phyloP scores from a whole-genome alignment of 2,797 vertebrate species.

The Parauchenoglanis punctatus region DNA sequence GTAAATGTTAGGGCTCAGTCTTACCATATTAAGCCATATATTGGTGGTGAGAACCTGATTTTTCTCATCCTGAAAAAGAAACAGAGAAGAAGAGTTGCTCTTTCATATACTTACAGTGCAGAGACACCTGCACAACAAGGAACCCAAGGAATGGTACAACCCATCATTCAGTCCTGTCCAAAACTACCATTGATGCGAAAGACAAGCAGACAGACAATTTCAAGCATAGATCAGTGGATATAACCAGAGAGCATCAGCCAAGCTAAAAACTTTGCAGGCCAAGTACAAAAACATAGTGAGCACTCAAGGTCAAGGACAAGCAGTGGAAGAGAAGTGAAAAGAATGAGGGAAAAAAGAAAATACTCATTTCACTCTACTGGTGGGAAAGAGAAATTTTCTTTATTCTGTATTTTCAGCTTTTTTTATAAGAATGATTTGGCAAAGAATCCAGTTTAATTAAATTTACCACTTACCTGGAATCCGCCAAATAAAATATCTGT shows the following conservation, averaged over 20 bases:
- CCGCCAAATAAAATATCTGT: not conserved
- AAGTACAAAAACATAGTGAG: not conserved
- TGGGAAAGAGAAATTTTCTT: too few species aligned
- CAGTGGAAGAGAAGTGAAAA: not conserved
- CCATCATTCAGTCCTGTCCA: not conserved
- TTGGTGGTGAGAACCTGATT: slow-evolving; percentile 82
- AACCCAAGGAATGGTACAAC: not conserved
- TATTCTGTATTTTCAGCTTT: not conserved
- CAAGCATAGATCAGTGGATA: not conserved
- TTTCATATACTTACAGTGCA: not conserved
- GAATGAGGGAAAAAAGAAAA: not conserved
- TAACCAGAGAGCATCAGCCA: not conserved
- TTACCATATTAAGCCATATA: slow-evolving; percentile 83
- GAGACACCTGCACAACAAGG: not conserved
- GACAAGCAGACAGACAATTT: not conserved
- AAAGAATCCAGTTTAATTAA: not conserved
- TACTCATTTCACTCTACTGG: not conserved
- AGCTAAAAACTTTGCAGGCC: not conserved
- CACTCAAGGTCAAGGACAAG: slow-evolving; percentile 3
- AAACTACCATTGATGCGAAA: not conserved
- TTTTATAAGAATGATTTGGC: not conserved
- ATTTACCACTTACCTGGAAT: not conserved
- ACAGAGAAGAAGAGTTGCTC: not conserved
- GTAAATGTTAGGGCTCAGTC: slow-evolving; percentile 28
- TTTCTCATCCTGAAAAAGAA: slow-evolving; percentile 78